Conservation (phyloP, 2,113 vertebrate species). For the Clarias macrocephalus region DNA sequence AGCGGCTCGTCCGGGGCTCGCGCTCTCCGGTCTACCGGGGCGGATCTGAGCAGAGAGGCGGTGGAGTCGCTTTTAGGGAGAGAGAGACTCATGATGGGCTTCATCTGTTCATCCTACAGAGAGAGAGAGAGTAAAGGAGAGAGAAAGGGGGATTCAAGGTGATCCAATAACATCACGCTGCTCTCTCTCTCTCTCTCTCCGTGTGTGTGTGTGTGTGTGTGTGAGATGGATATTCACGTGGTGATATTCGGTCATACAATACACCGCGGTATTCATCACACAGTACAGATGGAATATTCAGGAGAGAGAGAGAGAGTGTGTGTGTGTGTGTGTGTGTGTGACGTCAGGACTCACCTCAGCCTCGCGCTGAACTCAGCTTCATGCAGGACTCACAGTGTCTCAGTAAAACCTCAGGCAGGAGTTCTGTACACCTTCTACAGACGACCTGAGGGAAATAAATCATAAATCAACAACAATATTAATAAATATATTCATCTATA, state of each 20-base stretch:
- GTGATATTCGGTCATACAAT: conserved; percentile 6
- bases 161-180: conserved; percentile 7
- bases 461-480: too few species aligned
- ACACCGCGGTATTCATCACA: not conserved
- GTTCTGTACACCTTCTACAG: too few species aligned
- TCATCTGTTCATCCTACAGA: conserved; percentile 49
- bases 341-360: too few species aligned
- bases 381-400: too few species aligned
- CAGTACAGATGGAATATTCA: not conserved
- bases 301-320: not conserved
- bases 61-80: conserved; percentile 88
- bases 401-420: too few species aligned
- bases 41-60: conserved; percentile 81
- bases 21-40: conserved; percentile 61
- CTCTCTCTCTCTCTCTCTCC: not conserved
- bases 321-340: not conserved
- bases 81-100: conserved; percentile 81
- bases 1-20: conserved; percentile 63
- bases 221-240: not conserved
- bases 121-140: not conserved
- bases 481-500: too few species aligned
- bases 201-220: conserved; percentile 1
- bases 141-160: conserved; percentile 13
- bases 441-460: too few species aligned
- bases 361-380: too few species aligned